Base-by-base conservation (phyloP, 2,797 vertebrate genomes). In the Champsocephalus gunnari region DNA sequence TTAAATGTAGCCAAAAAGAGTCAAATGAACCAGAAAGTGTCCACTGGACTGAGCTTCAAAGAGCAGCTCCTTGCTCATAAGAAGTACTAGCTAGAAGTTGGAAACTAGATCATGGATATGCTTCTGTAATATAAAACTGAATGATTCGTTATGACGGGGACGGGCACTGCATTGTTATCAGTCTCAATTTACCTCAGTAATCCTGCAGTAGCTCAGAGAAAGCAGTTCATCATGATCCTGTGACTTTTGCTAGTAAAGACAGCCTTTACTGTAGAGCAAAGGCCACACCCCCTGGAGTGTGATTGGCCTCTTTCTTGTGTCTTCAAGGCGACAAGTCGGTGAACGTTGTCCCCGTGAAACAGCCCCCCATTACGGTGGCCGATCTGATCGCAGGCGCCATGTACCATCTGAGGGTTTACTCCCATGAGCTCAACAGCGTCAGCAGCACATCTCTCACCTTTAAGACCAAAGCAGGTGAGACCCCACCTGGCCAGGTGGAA, bases 381-480 rank as follows among this genome's bases (percentile, higher is more conserved):
- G 95, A 97, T 92, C 96, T 99, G 95, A 95, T 92, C 84, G 95
- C 96, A 80, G 97, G 97, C 71, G 96, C 96, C 94, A 96, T 91
- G 91, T 99, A 99, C 95, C 95, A 95, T 60, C 94, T 99, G 93
- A 96, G 98, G 91, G 96, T 99, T 93, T 99, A 96, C 94, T 96
- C 97, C 93, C 94, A 94, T 88, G 96, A 96, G 90, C 94, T 96
- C 93, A 93, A 95, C 93, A 94, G 91, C 93, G 78, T 99, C 95
- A 97, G 94, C 93, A 98, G 97, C 95, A 87, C 95, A 73, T 79
- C 88, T 87, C 85, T 96, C 95, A 96, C 93, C 94, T 98, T 99
- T 96, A 96, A 98, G 93, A 99, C 97, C 92, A 97, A 96, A 93
- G 86, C 97, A 99, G 98, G 98, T 99, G 97, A 99, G 98, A 94